A percentile compares a stretch with the other conserved stretches of the same genome.
phyloP scores from a whole-genome alignment of 2,888 invertebrate genomes.

The Drosophila prostipennis region DNA sequence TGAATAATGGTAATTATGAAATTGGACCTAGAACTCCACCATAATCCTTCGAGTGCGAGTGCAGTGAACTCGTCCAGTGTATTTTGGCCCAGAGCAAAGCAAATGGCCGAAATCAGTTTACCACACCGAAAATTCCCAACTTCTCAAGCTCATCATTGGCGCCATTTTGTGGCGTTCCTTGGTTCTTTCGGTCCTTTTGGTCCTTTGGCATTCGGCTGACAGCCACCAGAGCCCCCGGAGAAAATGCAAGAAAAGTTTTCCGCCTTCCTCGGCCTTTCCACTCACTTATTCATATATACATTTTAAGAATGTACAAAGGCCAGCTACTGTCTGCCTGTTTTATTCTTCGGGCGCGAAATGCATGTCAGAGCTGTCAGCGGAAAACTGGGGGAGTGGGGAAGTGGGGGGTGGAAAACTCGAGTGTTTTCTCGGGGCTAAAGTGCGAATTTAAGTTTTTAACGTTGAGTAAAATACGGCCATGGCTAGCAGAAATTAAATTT shows the following conservation, averaged over 20 bases:
- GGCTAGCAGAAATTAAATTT: slow-evolving; percentile 30
- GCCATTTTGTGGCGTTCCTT: slow-evolving; percentile 41
- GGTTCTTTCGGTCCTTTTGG: not conserved
- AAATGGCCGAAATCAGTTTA: slow-evolving; percentile 31
- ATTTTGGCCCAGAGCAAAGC: slow-evolving; percentile 7
- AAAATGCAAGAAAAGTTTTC: slow-evolving; percentile 47
- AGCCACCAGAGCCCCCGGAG: slow-evolving; percentile 20
- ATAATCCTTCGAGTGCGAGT: slow-evolving; percentile 24
- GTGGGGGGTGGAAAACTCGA: not conserved
- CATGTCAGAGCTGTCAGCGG: slow-evolving; percentile 52
- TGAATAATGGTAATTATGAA: slow-evolving; percentile 61
- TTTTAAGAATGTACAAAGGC: slow-evolving; percentile 46
- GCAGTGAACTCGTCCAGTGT: slow-evolving; percentile 25
- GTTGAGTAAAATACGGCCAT: slow-evolving; percentile 24
- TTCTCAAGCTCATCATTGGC: slow-evolving; percentile 24
- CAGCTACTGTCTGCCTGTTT: slow-evolving; percentile 6
- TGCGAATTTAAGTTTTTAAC: slow-evolving; percentile 22
- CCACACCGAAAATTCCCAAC: slow-evolving; percentile 11
- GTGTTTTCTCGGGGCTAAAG: slow-evolving; percentile 13
- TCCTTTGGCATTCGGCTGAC: slow-evolving; percentile 26
- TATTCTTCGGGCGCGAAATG: slow-evolving; percentile 38
- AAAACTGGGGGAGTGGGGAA: not conserved
- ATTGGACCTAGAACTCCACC: slow-evolving; percentile 11
- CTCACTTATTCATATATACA: slow-evolving; percentile 37
- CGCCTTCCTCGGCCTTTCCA: slow-evolving; percentile 2